Conservation (phyloP, 2,888 invertebrate genomes). For the Perizoma affinitatum region DNA sequence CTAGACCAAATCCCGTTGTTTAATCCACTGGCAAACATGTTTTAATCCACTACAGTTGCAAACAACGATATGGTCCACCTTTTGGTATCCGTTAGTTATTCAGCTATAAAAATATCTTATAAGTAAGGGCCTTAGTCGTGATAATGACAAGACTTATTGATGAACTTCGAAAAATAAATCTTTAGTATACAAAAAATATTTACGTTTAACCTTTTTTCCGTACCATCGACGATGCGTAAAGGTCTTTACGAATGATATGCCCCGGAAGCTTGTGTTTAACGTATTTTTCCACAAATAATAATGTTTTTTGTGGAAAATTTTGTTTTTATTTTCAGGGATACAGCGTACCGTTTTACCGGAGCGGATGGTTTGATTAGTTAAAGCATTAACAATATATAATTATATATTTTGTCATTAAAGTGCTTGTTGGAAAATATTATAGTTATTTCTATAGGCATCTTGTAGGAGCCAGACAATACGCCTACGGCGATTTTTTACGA, state of each 20-base stretch:
- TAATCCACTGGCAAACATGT: too few species aligned
- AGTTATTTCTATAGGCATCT: too few species aligned
- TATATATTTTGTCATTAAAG: not conserved
- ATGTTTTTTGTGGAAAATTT: constrained; percentile 28
- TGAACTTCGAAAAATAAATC: constrained; percentile 37
- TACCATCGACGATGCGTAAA: constrained; percentile 44
- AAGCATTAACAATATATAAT: not conserved
- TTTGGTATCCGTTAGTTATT: too few species aligned
- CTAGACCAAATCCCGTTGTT: too few species aligned
- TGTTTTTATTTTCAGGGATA: constrained; percentile 27
- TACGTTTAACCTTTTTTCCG: constrained; percentile 44
- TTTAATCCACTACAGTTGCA: too few species aligned
- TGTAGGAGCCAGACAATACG: too few species aligned
- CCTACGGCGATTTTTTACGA: too few species aligned
- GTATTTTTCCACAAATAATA: constrained; percentile 38
- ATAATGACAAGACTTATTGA: constrained; percentile 24
- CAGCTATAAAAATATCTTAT: too few species aligned
- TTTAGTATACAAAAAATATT: constrained; percentile 29
- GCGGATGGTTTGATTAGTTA: constrained; percentile 1
- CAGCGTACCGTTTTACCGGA: constrained; percentile 9
- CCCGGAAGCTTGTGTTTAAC: constrained; percentile 40
- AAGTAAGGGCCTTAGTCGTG: not conserved
- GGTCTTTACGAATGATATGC: constrained; percentile 45
- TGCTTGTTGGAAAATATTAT: too few species aligned
- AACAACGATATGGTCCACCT: too few species aligned